Evolutionary conservation across 1,140 invertebrate genomes (phyloP).

Genomic region (Halyomorpha halys): DNA sequence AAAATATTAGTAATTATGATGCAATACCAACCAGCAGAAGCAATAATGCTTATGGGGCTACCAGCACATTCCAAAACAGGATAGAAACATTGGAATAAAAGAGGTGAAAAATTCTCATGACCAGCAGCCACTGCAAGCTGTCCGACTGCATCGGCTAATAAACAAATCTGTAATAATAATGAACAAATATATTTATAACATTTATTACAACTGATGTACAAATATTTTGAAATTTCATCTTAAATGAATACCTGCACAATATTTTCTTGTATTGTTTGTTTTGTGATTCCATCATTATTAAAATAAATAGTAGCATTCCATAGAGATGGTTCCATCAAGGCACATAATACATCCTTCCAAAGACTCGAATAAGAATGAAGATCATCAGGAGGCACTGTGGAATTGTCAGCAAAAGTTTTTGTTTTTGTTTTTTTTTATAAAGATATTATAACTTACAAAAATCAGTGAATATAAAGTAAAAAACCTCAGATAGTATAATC

Average conservation of each 20-base stretch:
- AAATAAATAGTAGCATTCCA: constrained; percentile 48
- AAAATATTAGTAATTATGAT: no score
- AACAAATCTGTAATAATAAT: constrained; percentile 36
- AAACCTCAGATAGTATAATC: no score
- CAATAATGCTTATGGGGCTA: constrained; percentile 32
- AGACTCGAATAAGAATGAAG: constrained; percentile 29
- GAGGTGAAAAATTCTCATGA: constrained; percentile 40
- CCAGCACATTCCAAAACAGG: constrained; percentile 54
- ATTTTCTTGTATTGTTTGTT: constrained; percentile 46
- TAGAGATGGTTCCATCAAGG: constrained; percentile 43
- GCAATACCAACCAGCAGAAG: constrained; percentile 24
- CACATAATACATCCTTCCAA: constrained; percentile 40
- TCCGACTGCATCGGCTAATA: constrained; percentile 52
- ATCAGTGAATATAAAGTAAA: no score
- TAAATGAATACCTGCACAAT: constrained; percentile 38
- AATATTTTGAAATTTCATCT: no score
- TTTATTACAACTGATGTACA: no score
- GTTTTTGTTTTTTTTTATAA: background rate
- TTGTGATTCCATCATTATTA: constrained; percentile 31
- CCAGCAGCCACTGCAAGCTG: constrained; percentile 42
- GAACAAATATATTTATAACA: background rate
- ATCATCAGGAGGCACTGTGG: background rate
- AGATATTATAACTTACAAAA: no score
- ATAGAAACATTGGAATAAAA: constrained; percentile 52
- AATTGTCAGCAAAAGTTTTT: no score